Conservation (phyloP, 2,888 invertebrate species). For the Chironomus tentans region DNA sequence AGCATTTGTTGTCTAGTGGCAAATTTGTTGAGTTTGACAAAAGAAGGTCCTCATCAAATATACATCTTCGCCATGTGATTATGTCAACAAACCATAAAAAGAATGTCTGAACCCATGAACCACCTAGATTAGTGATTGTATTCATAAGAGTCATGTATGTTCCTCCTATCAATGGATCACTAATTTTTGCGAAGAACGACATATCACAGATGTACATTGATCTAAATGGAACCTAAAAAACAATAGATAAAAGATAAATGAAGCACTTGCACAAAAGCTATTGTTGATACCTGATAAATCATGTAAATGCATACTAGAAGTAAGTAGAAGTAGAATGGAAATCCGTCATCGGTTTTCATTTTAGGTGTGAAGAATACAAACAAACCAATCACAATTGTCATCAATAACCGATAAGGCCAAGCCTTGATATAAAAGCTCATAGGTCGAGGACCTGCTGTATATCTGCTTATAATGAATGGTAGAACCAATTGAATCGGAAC, state of each 20-base stretch:
- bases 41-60: constrained; percentile 30
- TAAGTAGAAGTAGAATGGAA: constrained; percentile 67
- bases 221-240: constrained; percentile 73
- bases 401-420: constrained; percentile 75
- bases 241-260: constrained; percentile 1
- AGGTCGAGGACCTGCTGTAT: constrained; percentile 81
- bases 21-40: constrained; percentile 30
- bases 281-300: constrained; percentile 61
- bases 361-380: constrained; percentile 80
- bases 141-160: constrained; percentile 54
- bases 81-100: constrained; percentile 87
- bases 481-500: constrained; percentile 89
- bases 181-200: constrained; percentile 81
- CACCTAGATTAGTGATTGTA: constrained; percentile 87
- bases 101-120: constrained; percentile 91
- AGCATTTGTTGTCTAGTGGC: constrained; percentile 50
- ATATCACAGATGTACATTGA: constrained; percentile 96
- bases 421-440: constrained; percentile 81
- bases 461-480: constrained; percentile 65
- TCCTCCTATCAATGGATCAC: not conserved
- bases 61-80: constrained; percentile 70
- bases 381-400: constrained; percentile 73
- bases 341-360: constrained; percentile 51
- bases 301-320: constrained; percentile 69
- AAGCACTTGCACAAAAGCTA: not conserved